phyloP scores from a whole-genome alignment of 1,140 invertebrate genomes.

The Bombus terrestris region DNA sequence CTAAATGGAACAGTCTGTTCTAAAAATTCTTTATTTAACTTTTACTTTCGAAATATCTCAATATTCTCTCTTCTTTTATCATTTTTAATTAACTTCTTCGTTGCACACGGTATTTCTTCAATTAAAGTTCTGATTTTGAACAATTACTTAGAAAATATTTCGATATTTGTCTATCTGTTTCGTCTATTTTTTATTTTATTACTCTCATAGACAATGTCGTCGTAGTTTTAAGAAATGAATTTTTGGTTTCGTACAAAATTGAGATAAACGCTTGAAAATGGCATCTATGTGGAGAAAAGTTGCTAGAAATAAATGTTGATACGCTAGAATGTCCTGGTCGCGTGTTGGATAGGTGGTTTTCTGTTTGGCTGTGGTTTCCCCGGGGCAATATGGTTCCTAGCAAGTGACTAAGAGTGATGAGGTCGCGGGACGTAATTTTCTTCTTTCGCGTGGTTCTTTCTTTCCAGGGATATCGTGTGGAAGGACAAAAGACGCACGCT shows the following conservation, averaged over 20 bases:
- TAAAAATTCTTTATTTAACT: neutral
- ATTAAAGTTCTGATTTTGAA: too few species aligned
- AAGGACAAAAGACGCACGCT: neutral
- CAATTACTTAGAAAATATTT: too few species aligned
- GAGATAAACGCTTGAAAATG: neutral
- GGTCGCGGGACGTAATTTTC: neutral
- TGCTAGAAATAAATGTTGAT: neutral
- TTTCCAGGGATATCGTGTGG: neutral
- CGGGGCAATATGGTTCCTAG: neutral
- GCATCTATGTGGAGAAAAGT: too few species aligned
- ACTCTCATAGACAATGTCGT: too few species aligned
- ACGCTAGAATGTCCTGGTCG: neutral
- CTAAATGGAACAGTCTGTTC: neutral
- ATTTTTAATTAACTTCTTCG: too few species aligned
- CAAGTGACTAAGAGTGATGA: conserved; percentile 1
- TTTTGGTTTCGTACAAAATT: neutral
- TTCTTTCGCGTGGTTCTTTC: neutral
- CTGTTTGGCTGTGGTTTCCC: neutral
- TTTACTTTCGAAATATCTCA: neutral
- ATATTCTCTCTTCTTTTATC: neutral
- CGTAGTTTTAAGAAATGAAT: neutral
- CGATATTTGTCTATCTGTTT: too few species aligned
- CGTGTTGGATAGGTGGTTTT: neutral
- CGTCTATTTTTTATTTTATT: too few species aligned
- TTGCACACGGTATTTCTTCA: too few species aligned